Percentiles rank a stretch among this genome's conserved stretches.
Conservation (phyloP, 2,113 vertebrate species). For the Ornithorhynchus anatinus region DNA sequence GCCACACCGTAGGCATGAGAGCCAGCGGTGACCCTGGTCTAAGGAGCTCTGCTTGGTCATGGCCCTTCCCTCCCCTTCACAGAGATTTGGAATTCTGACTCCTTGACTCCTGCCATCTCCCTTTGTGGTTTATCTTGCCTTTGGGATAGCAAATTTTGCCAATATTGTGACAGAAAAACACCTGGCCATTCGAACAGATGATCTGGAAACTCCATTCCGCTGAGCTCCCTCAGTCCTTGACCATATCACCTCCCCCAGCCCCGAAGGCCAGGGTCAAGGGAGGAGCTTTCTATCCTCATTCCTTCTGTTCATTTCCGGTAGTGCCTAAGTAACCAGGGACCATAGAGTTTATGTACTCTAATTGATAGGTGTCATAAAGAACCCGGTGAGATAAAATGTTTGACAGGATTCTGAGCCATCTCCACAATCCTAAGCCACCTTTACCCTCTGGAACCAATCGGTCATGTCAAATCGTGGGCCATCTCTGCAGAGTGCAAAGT, state of each 20-base stretch:
- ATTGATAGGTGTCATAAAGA: not conserved
- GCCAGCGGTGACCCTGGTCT: too few species aligned
- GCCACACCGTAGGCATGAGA: too few species aligned
- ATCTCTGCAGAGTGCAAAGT: too few species aligned
- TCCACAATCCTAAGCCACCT: too few species aligned
- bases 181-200: not conserved
- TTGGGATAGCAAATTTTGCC: not conserved
- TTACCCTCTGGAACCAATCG: not conserved
- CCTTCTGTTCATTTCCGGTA: not conserved
- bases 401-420: not conserved
- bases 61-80: too few species aligned
- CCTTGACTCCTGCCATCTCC: not conserved
- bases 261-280: not conserved
- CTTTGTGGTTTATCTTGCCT: conserved; percentile 8
- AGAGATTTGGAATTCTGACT: not conserved
- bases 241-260: too few species aligned
- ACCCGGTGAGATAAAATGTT: not conserved
- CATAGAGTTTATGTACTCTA: not conserved
- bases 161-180: not conserved
- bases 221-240: too few species aligned
- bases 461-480: too few species aligned
- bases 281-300: not conserved
- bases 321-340: not conserved
- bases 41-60: too few species aligned
- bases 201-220: not conserved